These are phyloP conservation scores for Ennomos quercinarius DNA, from an alignment of 2,888 invertebrate species.

Conservation along the genomic window DNA sequence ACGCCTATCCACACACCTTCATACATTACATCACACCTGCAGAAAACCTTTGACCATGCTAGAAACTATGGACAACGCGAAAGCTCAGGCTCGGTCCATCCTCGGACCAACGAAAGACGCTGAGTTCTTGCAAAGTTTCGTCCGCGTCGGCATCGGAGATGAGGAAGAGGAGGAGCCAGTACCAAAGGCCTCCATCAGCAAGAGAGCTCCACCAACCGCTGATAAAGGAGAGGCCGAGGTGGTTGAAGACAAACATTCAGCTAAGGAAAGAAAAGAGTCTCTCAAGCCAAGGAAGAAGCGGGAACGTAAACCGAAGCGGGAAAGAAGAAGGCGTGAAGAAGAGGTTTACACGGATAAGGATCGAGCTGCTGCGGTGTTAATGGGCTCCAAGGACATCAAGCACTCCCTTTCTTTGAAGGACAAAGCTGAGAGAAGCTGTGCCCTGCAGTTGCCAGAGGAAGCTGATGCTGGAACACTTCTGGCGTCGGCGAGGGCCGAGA, in stretches of 20 bases:
- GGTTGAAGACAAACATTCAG: slow-evolving; percentile 63
- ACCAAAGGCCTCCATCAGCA: slow-evolving; percentile 75
- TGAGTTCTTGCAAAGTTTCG: slow-evolving; percentile 92
- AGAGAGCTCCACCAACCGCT: slow-evolving; percentile 60
- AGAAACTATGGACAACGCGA: slow-evolving; percentile 70
- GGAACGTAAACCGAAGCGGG: slow-evolving; percentile 70
- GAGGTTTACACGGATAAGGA: slow-evolving; percentile 96
- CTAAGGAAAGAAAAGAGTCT: slow-evolving; percentile 68
- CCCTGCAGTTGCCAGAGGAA: slow-evolving; percentile 90
- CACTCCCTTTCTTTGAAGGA: slow-evolving; percentile 92
- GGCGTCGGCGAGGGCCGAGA: slow-evolving; percentile 91
- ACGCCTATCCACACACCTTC: slow-evolving; percentile 67
- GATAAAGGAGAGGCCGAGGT: slow-evolving; percentile 60
- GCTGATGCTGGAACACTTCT: slow-evolving; percentile 91
- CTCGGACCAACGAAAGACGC: slow-evolving; percentile 89
- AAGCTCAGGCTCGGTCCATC: slow-evolving; percentile 84
- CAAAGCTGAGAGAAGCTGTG: slow-evolving; percentile 90
- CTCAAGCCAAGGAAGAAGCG: slow-evolving; percentile 67
- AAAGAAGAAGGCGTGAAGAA: slow-evolving; percentile 81
- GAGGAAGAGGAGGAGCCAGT: slow-evolving; percentile 80
- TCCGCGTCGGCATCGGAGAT: slow-evolving; percentile 88
- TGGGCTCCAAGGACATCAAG: slow-evolving; percentile 95
- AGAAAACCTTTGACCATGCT: slow-evolving; percentile 41
- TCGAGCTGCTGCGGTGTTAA: slow-evolving; percentile 94
- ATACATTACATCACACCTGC: slow-evolving; percentile 56